A percentile compares a stretch with the other conserved stretches of the same genome.
Evolutionary conservation across 1,140 invertebrate genomes (phyloP).

Genomic region (Chlorops oryzae): DNA sequence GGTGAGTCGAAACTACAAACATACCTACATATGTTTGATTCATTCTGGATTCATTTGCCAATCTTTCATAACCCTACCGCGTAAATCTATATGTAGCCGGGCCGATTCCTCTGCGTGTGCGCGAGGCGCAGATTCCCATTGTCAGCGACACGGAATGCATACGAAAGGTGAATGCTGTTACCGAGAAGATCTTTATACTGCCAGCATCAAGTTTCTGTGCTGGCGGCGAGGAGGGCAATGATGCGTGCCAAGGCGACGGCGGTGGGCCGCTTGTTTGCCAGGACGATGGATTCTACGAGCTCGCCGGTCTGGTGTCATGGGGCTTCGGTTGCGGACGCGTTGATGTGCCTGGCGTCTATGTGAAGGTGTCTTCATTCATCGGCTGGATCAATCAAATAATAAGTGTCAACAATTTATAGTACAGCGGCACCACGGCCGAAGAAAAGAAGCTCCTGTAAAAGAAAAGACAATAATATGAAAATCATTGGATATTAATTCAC

Average conservation of each 20-base stretch:
- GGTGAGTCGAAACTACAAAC: constrained; percentile 58
- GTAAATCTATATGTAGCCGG: constrained; percentile 66
- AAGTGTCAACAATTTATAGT: constrained; percentile 83
- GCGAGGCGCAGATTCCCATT: constrained; percentile 87
- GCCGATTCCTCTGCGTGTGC: constrained; percentile 79
- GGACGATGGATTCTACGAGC: constrained; percentile 86
- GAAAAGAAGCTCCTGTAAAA: too few relatives aligned
- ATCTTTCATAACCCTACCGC: constrained; percentile 1
- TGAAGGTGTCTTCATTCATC: constrained; percentile 89
- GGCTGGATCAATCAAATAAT: constrained; percentile 97
- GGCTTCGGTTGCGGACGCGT: constrained; percentile 85
- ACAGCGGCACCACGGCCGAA: too few relatives aligned
- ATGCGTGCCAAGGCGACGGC: constrained; percentile 91
- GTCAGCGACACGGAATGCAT: constrained; percentile 89
- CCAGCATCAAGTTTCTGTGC: constrained; percentile 90
- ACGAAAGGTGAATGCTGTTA: constrained; percentile 86
- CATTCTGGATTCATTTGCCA: background rate
- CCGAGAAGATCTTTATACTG: constrained; percentile 87
- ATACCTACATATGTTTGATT: background rate
- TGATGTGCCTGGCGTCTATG: constrained; percentile 88
- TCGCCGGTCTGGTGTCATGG: constrained; percentile 78
- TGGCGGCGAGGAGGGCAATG: constrained; percentile 84
- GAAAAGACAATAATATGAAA: too few relatives aligned
- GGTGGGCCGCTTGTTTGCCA: constrained; percentile 87
- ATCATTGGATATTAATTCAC: too few relatives aligned